Percentiles rank a stretch among this genome's conserved stretches.
Evolutionary conservation across 2,113 vertebrate genomes (phyloP).

Genomic region (Erythrolamprus reginae): DNA sequence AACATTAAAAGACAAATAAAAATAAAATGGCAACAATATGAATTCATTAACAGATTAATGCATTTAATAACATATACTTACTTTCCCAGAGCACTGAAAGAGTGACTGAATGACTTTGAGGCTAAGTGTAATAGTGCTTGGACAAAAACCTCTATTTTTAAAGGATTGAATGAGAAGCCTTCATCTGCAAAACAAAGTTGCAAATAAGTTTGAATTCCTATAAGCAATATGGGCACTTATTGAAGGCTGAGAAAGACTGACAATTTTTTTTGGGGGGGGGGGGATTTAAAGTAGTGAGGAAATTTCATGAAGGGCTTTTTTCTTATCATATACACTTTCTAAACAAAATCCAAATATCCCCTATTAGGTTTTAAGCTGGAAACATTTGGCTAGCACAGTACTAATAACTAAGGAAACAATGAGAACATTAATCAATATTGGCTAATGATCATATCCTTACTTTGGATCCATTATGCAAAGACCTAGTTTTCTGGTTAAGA

Average conservation of each 20-base stretch:
- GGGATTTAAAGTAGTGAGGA: background rate
- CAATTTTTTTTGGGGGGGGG: background rate
- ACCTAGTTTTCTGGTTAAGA: background rate
- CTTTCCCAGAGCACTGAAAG: constrained; percentile 97
- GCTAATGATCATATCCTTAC: background rate
- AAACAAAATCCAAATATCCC: background rate
- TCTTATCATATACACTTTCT: background rate
- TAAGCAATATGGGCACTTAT: background rate
- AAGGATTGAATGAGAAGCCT: constrained; percentile 90
- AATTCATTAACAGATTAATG: background rate
- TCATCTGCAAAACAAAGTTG: constrained; percentile 77
- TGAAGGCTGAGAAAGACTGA: background rate
- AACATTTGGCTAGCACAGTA: background rate
- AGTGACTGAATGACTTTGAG: constrained; percentile 96
- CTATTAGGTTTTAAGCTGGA: background rate
- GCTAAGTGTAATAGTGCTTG: constrained; percentile 92
- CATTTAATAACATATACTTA: constrained; percentile 64
- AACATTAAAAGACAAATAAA: background rate
- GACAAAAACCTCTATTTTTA: constrained; percentile 97
- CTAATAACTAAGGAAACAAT: background rate
- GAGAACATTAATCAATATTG: background rate
- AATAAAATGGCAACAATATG: background rate
- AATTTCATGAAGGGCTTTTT: background rate
- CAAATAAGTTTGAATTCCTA: constrained; percentile 27
- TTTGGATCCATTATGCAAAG: background rate